Base-by-base conservation (phyloP, 2,797 vertebrate species). In the Chelmon rostratus region DNA sequence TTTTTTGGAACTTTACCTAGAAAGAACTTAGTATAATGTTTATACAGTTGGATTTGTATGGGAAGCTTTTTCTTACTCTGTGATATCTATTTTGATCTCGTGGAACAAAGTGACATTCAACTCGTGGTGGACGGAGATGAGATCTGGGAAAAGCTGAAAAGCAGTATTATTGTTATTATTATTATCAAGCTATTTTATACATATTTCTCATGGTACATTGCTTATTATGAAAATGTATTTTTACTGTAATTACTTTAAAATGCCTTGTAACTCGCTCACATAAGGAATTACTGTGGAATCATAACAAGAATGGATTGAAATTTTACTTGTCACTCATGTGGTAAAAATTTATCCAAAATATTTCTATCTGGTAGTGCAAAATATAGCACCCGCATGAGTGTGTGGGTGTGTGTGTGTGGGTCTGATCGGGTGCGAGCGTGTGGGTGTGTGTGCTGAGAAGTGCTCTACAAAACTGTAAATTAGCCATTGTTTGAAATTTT, bases 1-100 rank as follows among this genome's bases (percentile, higher is more conserved):
- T 91, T 93, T 93, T 94, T 91, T 91, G 91, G 89, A 91, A 91
- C 92, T 93, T 93, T 93, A 90, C 85, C 87, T 92, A 88, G 92
- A 89, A 90, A 88, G 92, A 94, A 91, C 92, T 94, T 89, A 93
- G 91, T 92, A 94, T 92, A 92, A 93, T 92, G 93, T 95, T 94
- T 95, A 84, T 95, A 94, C 94, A 92, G 93, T 91, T 92, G 94
- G 93, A 94, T 94, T 93, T 95, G 94, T 95, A 95, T 90, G 90
- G 91, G 88, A 92, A 91, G 93, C 91, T 92, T 94, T 95, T 94
- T 95, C 92, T 95, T 95, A 95, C 92, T 93, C 92, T 94, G 91
- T 93, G 84, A 92, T 91, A 91, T 93, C 90, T 92, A 92, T 93
- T 94, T 94, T 92, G 92, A 93, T 92, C 91, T 92, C 56, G 75